A percentile compares a stretch with the other conserved stretches of the same genome.
Evolutionary conservation across 1,140 invertebrate genomes (phyloP).

Genomic region (Antheraea pernyi): DNA sequence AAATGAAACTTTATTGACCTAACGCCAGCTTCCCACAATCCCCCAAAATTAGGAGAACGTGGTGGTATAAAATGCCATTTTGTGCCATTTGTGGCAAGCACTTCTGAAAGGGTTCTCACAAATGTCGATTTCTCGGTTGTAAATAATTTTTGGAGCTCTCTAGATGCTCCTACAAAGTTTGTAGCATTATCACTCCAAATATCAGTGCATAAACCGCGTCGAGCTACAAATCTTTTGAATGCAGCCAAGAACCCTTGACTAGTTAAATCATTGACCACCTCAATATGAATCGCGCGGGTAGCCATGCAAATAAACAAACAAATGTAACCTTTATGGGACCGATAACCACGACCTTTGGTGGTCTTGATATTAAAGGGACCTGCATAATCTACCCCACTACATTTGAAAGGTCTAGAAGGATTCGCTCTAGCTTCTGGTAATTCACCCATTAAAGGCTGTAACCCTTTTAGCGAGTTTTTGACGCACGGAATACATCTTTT

Average conservation of each 20-base stretch:
- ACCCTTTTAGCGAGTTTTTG: background rate
- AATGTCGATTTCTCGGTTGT: background rate
- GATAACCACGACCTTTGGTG: background rate
- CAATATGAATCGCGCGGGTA: background rate
- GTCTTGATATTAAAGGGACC: background rate
- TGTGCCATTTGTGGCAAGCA: conserved; percentile 11
- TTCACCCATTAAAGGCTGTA: background rate
- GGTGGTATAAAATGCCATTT: conserved; percentile 20
- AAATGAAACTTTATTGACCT: background rate
- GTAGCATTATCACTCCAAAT: conserved; percentile 37
- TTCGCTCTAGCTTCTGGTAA: background rate
- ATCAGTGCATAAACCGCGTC: conserved; percentile 17
- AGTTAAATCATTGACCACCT: background rate
- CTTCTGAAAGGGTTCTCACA: conserved; percentile 5
- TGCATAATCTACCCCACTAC: background rate
- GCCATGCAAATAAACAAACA: background rate
- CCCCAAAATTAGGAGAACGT: conserved; percentile 16
- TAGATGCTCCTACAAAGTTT: conserved; percentile 26
- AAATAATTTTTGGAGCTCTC: conserved; percentile 24
- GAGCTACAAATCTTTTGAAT: conserved; percentile 20
- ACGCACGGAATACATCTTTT: background rate
- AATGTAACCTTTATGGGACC: background rate
- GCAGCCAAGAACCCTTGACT: background rate
- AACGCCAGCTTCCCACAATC: conserved; percentile 21
- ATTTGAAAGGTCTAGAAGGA: background rate